phyloP scores from a whole-genome alignment of 2,113 vertebrate genomes.

The Triplophysa dalaica region DNA sequence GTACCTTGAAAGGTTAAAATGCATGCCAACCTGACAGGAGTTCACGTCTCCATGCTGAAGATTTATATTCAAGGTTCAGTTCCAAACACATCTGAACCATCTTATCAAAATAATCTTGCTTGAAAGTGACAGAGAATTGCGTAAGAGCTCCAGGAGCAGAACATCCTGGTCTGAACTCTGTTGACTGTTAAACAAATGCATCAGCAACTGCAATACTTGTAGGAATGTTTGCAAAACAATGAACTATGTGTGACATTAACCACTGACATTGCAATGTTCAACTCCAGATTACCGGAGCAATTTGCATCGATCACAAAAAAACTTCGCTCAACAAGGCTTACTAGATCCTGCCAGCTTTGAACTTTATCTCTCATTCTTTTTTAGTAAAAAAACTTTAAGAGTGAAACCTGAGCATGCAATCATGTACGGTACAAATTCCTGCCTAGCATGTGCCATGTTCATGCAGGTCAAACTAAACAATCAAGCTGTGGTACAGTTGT shows the following conservation, averaged over 20 bases:
- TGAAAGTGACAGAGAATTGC: conserved; percentile 6
- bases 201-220: not conserved
- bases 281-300: not conserved
- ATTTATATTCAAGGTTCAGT: not conserved
- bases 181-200: conserved; percentile 16
- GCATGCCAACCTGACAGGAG: conserved; percentile 3
- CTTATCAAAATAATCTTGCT: conserved; percentile 5
- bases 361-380: conserved; percentile 28
- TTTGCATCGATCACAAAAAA: not conserved
- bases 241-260: not conserved
- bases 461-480: conserved; percentile 44
- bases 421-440: conserved; percentile 43
- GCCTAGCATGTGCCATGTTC: conserved; percentile 2
- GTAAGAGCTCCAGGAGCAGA: not conserved
- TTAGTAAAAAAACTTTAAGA: conserved; percentile 31
- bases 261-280: not conserved
- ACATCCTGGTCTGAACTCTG: conserved; percentile 10
- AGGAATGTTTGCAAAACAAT: conserved; percentile 24
- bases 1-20: not conserved
- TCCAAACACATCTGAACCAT: conserved; percentile 13
- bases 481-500: not conserved
- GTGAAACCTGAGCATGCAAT: conserved; percentile 31
- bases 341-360: conserved; percentile 19
- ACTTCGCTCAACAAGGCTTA: not conserved
- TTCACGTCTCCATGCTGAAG: not conserved